Conservation (phyloP, 2,797 vertebrate species). For the Schizopygopsis malacanthus region DNA sequence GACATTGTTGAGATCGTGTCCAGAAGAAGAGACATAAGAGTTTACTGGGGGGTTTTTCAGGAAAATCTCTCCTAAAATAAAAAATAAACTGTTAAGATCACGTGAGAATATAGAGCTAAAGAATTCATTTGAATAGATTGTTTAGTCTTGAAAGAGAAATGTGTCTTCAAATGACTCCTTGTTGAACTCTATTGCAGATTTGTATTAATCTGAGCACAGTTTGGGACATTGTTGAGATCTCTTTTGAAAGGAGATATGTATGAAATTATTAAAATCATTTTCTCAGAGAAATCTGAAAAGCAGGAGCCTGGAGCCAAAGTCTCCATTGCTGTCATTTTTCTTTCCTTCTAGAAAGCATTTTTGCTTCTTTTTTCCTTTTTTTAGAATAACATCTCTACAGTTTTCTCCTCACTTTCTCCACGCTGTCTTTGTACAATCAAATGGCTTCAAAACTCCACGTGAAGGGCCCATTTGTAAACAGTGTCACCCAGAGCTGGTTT, state of each 20-base stretch:
- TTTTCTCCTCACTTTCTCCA: neutral
- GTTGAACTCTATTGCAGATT: neutral
- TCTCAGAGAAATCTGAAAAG: neutral
- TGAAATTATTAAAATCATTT: neutral
- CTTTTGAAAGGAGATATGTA: neutral
- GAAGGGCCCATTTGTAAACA: constrained; percentile 41
- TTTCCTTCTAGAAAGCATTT: neutral
- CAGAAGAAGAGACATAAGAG: neutral
- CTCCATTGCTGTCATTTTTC: neutral
- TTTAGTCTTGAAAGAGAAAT: neutral
- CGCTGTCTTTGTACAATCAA: constrained; percentile 11
- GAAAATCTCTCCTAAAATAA: neutral
- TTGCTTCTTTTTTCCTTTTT: neutral
- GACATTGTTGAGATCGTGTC: neutral
- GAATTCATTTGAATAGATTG: too few species aligned
- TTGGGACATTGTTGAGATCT: neutral
- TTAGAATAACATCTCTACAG: neutral
- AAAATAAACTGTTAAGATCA: neutral
- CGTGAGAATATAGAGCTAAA: neutral
- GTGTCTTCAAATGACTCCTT: neutral
- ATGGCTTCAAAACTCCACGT: constrained; percentile 29
- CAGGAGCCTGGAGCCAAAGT: neutral
- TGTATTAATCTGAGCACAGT: neutral
- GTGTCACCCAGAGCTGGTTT: constrained; percentile 50
- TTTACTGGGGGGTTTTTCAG: neutral